These are phyloP conservation scores for Battus philenor DNA, from an alignment of 1,140 invertebrate genomes.

Conservation along the genomic window DNA sequence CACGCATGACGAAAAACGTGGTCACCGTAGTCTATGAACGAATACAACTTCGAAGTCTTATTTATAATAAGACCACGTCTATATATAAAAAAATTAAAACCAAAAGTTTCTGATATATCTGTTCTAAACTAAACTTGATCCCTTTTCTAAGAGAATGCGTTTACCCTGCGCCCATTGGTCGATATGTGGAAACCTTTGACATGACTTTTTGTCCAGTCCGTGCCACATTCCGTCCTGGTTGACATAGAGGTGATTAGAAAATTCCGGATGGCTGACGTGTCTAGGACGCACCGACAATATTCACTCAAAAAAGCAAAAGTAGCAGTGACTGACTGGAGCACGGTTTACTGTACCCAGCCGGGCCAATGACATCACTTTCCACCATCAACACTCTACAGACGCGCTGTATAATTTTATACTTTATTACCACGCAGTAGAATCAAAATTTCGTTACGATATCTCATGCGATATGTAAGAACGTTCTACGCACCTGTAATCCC, in stretches of 20 bases:
- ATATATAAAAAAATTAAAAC: too few species aligned
- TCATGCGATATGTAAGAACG: neutral
- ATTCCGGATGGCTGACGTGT: constrained; percentile 11
- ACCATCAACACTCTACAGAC: neutral
- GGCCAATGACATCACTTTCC: constrained; percentile 14
- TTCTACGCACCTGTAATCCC: constrained; percentile 10
- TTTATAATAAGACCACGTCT: too few species aligned
- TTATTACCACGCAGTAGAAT: neutral
- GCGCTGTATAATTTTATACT: neutral
- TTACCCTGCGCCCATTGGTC: too few species aligned
- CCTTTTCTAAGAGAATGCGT: too few species aligned
- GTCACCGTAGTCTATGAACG: too few species aligned
- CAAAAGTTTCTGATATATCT: too few species aligned
- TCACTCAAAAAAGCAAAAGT: constrained; percentile 13
- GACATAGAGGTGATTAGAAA: constrained; percentile 12
- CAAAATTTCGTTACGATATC: neutral
- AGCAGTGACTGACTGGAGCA: constrained; percentile 9
- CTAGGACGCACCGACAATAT: constrained; percentile 10
- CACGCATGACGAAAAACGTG: too few species aligned
- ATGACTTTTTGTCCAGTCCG: constrained; percentile 5
- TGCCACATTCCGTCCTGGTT: constrained; percentile 3
- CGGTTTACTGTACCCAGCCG: neutral
- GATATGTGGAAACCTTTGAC: too few species aligned
- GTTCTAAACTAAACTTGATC: too few species aligned
- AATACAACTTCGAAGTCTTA: too few species aligned